Conservation (phyloP, 2,113 vertebrate genomes). For the Telmatochromis brichardi region DNA sequence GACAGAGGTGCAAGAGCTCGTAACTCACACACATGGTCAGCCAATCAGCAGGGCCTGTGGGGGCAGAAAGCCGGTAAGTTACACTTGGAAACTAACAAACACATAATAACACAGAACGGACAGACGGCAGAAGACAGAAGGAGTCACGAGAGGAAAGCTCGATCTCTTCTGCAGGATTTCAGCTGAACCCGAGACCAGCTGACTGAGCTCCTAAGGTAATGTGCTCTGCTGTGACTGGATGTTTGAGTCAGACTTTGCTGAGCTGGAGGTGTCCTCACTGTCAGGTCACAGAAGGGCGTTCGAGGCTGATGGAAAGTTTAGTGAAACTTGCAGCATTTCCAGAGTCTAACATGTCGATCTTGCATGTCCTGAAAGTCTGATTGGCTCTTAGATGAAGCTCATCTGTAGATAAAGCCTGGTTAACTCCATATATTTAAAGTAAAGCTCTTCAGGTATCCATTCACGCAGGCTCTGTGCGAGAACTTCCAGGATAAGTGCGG, state of each 20-base stretch:
- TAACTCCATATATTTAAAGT: fast-evolving
- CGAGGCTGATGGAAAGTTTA: neutral
- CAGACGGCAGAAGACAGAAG: neutral
- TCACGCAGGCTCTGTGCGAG: neutral
- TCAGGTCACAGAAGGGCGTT: neutral
- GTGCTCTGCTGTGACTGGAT: neutral
- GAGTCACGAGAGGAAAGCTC: neutral
- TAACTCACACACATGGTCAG: constrained; percentile 11
- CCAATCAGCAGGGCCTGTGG: constrained; percentile 37
- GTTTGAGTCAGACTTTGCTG: neutral
- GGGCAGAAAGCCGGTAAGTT: constrained; percentile 40
- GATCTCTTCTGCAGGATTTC: neutral
- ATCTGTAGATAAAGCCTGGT: neutral
- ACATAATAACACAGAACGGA: neutral
- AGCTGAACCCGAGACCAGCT: neutral
- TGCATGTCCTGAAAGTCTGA: neutral
- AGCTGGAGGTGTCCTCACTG: neutral
- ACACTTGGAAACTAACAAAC: neutral
- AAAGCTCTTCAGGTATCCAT: neutral
- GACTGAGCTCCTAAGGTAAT: constrained; percentile 14
- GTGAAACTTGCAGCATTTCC: neutral
- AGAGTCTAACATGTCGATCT: fast-evolving
- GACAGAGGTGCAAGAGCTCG: constrained; percentile 22
- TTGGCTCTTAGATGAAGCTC: neutral
- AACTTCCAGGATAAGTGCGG: neutral